These are phyloP conservation scores for Tetraneura akinire DNA, from an alignment of 1,140 invertebrate species.

Conservation along the genomic window DNA sequence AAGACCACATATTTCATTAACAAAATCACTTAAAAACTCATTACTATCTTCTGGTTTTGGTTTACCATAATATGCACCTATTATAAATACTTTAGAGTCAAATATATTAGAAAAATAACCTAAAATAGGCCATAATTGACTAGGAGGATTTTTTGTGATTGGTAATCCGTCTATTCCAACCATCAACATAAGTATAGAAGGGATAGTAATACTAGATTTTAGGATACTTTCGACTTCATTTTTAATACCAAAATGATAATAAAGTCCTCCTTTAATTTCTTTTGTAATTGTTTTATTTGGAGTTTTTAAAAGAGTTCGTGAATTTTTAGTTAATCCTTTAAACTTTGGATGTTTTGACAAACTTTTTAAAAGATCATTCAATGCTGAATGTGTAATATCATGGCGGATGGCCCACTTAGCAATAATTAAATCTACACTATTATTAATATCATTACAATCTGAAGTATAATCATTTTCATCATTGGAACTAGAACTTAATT, in stretches of 20 bases:
- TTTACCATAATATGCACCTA: constrained; percentile 20
- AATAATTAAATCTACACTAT: constrained; percentile 6
- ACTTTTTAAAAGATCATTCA: neutral
- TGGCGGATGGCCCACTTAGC: neutral
- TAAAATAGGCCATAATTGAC: constrained; percentile 14
- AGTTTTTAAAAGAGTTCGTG: neutral
- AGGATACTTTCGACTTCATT: neutral
- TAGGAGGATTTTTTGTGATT: neutral
- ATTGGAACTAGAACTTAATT: constrained; percentile 1
- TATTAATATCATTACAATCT: neutral
- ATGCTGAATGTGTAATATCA: neutral
- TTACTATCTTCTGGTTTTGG: neutral
- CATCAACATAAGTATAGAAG: neutral
- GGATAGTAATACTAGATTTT: neutral
- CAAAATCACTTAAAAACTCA: neutral
- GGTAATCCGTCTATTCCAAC: constrained; percentile 4
- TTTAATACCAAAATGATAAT: neutral
- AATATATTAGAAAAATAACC: neutral
- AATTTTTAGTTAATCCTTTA: neutral
- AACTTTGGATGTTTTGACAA: neutral
- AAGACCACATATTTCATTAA: neutral
- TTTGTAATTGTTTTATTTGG: neutral
- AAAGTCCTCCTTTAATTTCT: neutral
- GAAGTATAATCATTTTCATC: neutral
- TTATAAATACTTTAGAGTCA: neutral